Conservation (phyloP, 2,797 vertebrate genomes). For the Melanogrammus aeglefinus region DNA sequence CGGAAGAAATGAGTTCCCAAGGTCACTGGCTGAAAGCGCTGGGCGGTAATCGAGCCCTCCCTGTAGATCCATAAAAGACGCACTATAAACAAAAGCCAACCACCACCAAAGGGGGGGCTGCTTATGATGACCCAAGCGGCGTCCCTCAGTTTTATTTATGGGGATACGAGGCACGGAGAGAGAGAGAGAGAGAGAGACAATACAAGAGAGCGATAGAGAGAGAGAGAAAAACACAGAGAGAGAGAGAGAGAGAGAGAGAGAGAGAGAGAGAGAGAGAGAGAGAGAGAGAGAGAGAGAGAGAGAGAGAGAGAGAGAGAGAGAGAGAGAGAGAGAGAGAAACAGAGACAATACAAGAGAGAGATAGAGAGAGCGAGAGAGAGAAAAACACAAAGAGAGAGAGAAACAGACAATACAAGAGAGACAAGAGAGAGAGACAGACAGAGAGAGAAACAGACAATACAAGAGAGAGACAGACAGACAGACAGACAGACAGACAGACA, state of each 20-base stretch:
- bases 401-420: too few species aligned
- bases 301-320: too few species aligned
- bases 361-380: too few species aligned
- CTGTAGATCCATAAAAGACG: constrained; percentile 72
- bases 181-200: not conserved
- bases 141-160: constrained; percentile 4
- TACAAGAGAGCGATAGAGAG: not conserved
- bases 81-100: constrained; percentile 71
- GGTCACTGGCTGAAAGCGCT: constrained; percentile 70
- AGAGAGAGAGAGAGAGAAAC: too few species aligned
- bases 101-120: constrained; percentile 44
- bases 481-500: too few species aligned
- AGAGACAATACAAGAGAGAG: not conserved
- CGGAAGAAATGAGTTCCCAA: constrained; percentile 80
- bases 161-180: not conserved
- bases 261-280: not conserved
- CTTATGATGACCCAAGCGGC: not conserved
- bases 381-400: too few species aligned
- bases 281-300: too few species aligned
- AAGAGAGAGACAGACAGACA: too few species aligned
- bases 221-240: not conserved
- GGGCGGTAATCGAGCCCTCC: constrained; percentile 69
- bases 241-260: not conserved
- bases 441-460: too few species aligned
- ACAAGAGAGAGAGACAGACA: too few species aligned